Percentiles rank a stretch among this genome's conserved stretches.
phyloP scores from a whole-genome alignment of 2,888 invertebrate genomes.

The Heliothis peltigera region DNA sequence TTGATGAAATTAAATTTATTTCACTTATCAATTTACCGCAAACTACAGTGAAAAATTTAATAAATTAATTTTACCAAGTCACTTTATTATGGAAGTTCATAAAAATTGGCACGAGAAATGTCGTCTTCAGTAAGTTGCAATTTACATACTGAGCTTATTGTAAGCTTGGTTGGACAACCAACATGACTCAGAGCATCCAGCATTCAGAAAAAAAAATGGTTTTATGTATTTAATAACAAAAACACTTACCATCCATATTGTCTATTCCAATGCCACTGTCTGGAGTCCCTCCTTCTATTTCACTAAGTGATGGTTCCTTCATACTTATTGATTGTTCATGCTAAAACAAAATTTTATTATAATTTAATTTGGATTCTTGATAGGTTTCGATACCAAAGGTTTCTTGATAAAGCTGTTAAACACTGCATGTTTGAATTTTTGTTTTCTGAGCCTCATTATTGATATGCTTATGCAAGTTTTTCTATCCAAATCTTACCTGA shows the following conservation, averaged over 20 bases:
- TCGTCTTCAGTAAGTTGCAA: too few relatives aligned
- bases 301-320: conserved; percentile 86
- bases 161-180: too few relatives aligned
- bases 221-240: conserved; percentile 12
- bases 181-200: too few relatives aligned
- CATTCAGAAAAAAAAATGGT: too few relatives aligned
- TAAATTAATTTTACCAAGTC: too few relatives aligned
- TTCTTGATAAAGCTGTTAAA: not conserved
- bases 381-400: not conserved
- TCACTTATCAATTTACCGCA: too few relatives aligned
- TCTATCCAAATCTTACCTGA: conserved; percentile 71
- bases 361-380: not conserved
- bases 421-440: not conserved
- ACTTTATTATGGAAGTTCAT: too few relatives aligned
- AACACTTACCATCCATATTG: conserved; percentile 79
- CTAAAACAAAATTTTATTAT: conserved; percentile 66
- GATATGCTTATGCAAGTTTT: not conserved
- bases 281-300: conserved; percentile 83
- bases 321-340: conserved; percentile 79
- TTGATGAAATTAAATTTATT: too few relatives aligned
- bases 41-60: too few relatives aligned
- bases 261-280: conserved; percentile 80
- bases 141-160: too few relatives aligned
- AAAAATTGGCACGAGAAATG: too few relatives aligned
- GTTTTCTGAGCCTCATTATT: not conserved